Evolutionary conservation across 2,888 invertebrate genomes (phyloP).

Genomic region (Ophion ellenae): DNA sequence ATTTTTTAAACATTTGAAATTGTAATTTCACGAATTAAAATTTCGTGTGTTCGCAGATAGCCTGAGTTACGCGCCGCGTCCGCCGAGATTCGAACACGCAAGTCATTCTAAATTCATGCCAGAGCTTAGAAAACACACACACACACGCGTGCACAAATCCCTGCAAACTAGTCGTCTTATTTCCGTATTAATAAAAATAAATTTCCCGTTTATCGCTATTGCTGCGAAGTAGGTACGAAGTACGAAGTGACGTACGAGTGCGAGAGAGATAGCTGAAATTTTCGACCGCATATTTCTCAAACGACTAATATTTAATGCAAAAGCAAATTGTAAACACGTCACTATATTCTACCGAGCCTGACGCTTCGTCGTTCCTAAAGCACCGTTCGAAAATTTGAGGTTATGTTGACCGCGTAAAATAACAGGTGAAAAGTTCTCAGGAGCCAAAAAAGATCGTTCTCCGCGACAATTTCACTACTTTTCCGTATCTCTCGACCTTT

Average conservation of each 20-base stretch:
- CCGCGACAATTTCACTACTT: background rate
- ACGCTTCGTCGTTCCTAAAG: background rate
- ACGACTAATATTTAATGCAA: background rate
- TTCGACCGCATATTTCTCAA: background rate
- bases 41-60: background rate
- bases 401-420: background rate
- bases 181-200: constrained; percentile 19
- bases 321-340: background rate
- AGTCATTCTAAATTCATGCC: constrained; percentile 36
- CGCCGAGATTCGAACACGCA: constrained; percentile 20
- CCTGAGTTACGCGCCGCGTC: constrained; percentile 3
- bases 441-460: background rate
- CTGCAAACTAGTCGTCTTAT: background rate
- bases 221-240: background rate
- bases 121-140: background rate
- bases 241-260: background rate
- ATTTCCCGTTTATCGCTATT: background rate
- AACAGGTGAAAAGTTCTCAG: background rate
- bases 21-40: background rate
- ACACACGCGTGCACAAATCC: background rate
- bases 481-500: background rate
- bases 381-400: background rate
- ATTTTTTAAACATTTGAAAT: background rate
- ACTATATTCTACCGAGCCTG: background rate
- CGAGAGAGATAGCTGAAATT: background rate